These are phyloP conservation scores for Esox niger DNA, from an alignment of 2,113 vertebrate genomes.

Conservation along the genomic window DNA sequence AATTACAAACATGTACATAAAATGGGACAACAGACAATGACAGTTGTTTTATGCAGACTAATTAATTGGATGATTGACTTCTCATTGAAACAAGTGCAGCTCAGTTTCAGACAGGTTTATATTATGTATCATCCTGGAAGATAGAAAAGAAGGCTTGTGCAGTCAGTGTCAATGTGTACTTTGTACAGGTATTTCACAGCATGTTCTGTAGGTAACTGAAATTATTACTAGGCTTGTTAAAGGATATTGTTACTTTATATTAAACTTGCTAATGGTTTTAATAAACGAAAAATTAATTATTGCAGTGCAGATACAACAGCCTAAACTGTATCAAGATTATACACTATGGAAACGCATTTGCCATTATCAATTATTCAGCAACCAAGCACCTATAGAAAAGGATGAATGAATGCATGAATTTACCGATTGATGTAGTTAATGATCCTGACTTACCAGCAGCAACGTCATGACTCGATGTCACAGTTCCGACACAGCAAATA, in stretches of 20 bases:
- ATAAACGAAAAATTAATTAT: not conserved
- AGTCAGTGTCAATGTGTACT: not conserved
- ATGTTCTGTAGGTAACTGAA: no score
- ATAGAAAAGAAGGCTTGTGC: not conserved
- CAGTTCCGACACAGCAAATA: constrained; percentile 22
- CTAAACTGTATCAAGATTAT: not conserved
- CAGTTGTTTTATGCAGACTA: no score
- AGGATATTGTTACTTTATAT: not conserved
- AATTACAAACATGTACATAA: not conserved
- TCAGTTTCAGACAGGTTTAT: not conserved
- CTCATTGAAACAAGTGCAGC: not conserved
- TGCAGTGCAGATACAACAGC: no score
- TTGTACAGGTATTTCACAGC: no score
- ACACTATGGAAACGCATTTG: not conserved
- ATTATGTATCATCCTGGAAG: not conserved
- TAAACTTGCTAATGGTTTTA: not conserved
- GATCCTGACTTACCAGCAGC: constrained; percentile 50
- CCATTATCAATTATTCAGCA: not conserved
- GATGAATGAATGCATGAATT: not conserved
- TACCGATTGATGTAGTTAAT: not conserved
- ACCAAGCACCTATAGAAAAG: not conserved
- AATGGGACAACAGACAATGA: not conserved
- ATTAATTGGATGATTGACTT: no score
- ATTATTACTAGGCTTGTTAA: not conserved
- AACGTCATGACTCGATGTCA: constrained; percentile 33